These are phyloP conservation scores for Austrofundulus limnaeus DNA, from an alignment of 2,113 vertebrate species.

Conservation along the genomic window DNA sequence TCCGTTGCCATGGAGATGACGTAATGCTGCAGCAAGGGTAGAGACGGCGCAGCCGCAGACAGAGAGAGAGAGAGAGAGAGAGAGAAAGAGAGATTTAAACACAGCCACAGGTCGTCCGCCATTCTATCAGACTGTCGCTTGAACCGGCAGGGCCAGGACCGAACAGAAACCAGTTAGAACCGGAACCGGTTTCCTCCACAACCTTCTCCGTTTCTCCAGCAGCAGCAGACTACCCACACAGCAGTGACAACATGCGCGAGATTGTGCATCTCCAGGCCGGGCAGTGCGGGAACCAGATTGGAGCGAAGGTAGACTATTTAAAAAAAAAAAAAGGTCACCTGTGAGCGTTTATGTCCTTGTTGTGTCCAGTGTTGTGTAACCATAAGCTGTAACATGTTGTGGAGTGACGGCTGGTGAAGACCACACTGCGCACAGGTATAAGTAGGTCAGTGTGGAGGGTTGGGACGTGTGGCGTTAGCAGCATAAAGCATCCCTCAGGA, in stretches of 20 bases:
- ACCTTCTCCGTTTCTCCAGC: conserved; percentile 3
- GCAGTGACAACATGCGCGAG: conserved; percentile 67
- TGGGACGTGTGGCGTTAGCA: conserved; percentile 22
- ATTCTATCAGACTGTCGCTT: conserved; percentile 34
- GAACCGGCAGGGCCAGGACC: conserved; percentile 6
- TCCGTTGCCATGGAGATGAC: conserved; percentile 69
- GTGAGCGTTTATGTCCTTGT: neutral
- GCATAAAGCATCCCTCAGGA: conserved; percentile 38
- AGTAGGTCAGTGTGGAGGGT: conserved; percentile 35
- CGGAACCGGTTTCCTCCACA: neutral
- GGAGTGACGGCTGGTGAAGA: neutral
- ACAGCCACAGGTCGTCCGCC: conserved; percentile 37
- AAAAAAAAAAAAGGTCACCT: no score
- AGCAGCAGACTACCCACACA: neutral
- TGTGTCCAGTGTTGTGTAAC: neutral
- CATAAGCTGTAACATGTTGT: neutral
- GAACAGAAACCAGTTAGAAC: neutral
- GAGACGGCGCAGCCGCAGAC: conserved; percentile 46
- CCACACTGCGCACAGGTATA: conserved; percentile 11
- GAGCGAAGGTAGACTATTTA: conserved; percentile 69
- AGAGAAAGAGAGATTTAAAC: conserved; percentile 11
- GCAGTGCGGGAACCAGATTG: conserved; percentile 75
- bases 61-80: neutral
- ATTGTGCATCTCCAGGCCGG: conserved; percentile 74
- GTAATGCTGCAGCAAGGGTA: conserved; percentile 65